Evolutionary conservation across 2,113 vertebrate genomes (phyloP).

Genomic region (Dunckerocampus dactyliophorus): DNA sequence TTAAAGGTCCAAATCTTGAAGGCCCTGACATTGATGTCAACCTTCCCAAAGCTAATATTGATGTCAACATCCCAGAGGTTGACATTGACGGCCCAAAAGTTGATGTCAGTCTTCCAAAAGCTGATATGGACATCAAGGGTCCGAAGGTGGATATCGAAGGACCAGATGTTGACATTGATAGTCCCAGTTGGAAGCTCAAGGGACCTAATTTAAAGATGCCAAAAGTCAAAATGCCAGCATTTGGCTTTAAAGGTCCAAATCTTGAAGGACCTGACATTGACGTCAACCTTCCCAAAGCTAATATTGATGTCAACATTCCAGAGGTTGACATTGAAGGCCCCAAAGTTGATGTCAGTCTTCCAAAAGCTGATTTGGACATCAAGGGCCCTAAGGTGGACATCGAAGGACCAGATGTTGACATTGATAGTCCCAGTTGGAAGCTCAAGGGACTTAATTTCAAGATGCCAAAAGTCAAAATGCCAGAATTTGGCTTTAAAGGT

Average conservation of each 20-base stretch:
- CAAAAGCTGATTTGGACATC: constrained; percentile 48
- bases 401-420: not conserved
- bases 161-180: constrained; percentile 1
- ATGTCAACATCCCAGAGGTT: constrained; percentile 33
- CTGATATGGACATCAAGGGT: constrained; percentile 40
- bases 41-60: constrained; percentile 33
- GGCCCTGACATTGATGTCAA: constrained; percentile 7
- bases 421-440: not conserved
- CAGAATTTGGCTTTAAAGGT: constrained; percentile 32
- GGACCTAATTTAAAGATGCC: constrained; percentile 11
- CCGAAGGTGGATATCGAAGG: constrained; percentile 11
- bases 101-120: constrained; percentile 57
- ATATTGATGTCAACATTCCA: not conserved
- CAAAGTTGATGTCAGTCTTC: constrained; percentile 48
- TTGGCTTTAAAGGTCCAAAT: not conserved
- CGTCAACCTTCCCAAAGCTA: not conserved
- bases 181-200: constrained; percentile 23
- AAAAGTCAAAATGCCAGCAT: not conserved
- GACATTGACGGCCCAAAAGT: constrained; percentile 57
- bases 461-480: constrained; percentile 5
- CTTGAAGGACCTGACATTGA: not conserved
- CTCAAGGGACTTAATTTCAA: constrained; percentile 14
- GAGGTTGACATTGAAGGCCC: too few relatives aligned
- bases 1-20: constrained; percentile 40
- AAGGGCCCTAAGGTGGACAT: constrained; percentile 1